These are phyloP conservation scores for Andrena fulva DNA, from an alignment of 2,888 invertebrate genomes.

Conservation along the genomic window DNA sequence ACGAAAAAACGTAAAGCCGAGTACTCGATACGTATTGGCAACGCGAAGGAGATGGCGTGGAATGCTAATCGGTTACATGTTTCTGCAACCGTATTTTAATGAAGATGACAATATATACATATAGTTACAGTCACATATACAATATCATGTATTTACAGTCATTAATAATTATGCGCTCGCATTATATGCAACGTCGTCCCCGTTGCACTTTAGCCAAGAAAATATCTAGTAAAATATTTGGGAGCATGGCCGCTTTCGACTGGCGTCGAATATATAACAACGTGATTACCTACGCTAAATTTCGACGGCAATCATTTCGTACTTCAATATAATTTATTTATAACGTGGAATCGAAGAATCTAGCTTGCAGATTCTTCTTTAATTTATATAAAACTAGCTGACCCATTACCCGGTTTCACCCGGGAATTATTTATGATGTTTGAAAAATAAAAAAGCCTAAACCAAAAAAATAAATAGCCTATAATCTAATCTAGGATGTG, in stretches of 20 bases:
- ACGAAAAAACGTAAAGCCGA: not conserved
- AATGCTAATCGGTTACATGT: not conserved
- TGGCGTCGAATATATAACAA: constrained; percentile 33
- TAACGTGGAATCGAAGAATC: constrained; percentile 42
- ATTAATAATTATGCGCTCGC: constrained; percentile 47
- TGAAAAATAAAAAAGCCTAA: no score
- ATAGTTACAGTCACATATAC: constrained; percentile 81
- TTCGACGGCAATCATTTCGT: constrained; percentile 50
- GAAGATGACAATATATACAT: constrained; percentile 78
- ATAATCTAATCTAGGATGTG: no score
- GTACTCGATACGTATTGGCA: not conserved
- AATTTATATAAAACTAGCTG: constrained; percentile 32
- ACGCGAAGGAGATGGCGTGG: not conserved
- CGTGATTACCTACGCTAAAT: constrained; percentile 56
- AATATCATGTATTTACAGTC: constrained; percentile 78
- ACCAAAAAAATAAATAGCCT: no score
- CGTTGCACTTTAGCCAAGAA: constrained; percentile 40
- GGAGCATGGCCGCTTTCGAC: constrained; percentile 30
- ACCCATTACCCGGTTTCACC: no score
- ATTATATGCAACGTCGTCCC: constrained; percentile 20
- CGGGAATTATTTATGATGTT: no score
- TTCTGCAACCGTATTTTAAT: constrained; percentile 74
- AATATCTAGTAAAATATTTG: constrained; percentile 54
- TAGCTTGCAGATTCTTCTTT: constrained; percentile 12
- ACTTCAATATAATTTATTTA: constrained; percentile 14